A percentile compares a stretch with the other conserved stretches of the same genome.
Evolutionary conservation across 1,140 invertebrate species (phyloP).

Genomic region (Papilio polytes): DNA sequence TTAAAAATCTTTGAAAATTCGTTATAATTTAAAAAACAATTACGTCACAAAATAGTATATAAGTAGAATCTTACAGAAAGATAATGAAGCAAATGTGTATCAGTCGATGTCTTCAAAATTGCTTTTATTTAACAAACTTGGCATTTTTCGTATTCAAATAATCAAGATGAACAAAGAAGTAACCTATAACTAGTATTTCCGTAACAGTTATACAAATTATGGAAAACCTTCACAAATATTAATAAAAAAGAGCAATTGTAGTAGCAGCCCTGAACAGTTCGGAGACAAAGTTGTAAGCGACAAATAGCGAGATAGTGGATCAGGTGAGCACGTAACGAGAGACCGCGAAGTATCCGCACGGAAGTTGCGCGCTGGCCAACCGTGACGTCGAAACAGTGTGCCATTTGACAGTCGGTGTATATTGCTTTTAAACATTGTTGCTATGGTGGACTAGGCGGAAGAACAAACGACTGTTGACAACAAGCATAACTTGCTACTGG

Average conservation of each 20-base stretch:
- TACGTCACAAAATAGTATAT: too few species aligned
- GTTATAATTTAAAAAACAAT: too few species aligned
- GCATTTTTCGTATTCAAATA: neutral
- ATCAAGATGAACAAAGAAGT: neutral
- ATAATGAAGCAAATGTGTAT: too few species aligned
- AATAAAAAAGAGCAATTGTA: neutral
- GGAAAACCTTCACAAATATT: neutral
- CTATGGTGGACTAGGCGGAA: neutral
- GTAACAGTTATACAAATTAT: neutral
- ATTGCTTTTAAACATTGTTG: neutral
- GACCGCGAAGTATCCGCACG: slow-evolving; percentile 19
- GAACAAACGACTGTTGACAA: neutral
- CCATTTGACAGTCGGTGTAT: neutral
- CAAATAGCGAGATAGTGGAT: slow-evolving; percentile 21
- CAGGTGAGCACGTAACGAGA: slow-evolving; percentile 28
- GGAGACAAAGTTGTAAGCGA: slow-evolving; percentile 17
- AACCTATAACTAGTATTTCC: neutral
- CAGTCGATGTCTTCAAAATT: neutral
- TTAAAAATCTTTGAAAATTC: too few species aligned
- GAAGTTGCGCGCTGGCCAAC: slow-evolving; percentile 9
- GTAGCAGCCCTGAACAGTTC: neutral
- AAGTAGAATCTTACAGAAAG: too few species aligned
- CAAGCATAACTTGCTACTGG: neutral
- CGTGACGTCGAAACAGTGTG: neutral
- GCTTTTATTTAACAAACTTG: neutral